phyloP scores from a whole-genome alignment of 2,888 invertebrate species.

The Dryadula phaetusa region DNA sequence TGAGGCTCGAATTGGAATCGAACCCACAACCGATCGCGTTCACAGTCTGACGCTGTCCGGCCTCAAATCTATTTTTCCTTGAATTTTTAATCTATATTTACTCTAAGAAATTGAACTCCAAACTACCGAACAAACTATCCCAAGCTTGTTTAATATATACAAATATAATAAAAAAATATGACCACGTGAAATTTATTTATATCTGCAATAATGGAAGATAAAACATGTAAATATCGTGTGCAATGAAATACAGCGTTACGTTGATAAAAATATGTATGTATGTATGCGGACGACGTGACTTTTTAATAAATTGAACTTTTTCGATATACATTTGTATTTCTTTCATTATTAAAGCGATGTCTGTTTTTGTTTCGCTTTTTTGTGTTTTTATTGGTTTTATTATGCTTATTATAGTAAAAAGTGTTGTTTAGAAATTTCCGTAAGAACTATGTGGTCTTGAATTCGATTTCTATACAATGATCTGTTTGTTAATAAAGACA shows the following conservation, averaged over 20 bases:
- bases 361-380: neutral
- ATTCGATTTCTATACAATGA: neutral
- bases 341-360: neutral
- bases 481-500: too few species aligned
- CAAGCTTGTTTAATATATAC: too few species aligned
- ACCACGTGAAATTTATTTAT: neutral
- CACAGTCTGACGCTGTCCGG: too few species aligned
- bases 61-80: too few species aligned
- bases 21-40: too few species aligned
- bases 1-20: too few species aligned
- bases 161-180: neutral
- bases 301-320: constrained; percentile 23
- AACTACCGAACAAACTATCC: too few species aligned
- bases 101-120: too few species aligned
- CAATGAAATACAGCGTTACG: neutral
- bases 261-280: neutral
- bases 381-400: neutral
- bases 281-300: neutral
- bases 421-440: too few species aligned
- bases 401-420: too few species aligned
- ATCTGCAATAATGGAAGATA: neutral
- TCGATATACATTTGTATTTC: neutral
- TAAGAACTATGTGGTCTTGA: neutral
- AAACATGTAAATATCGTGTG: constrained; percentile 13
- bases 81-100: too few species aligned